phyloP scores from a whole-genome alignment of 2,888 invertebrate species.

The Nycteola revayana region DNA sequence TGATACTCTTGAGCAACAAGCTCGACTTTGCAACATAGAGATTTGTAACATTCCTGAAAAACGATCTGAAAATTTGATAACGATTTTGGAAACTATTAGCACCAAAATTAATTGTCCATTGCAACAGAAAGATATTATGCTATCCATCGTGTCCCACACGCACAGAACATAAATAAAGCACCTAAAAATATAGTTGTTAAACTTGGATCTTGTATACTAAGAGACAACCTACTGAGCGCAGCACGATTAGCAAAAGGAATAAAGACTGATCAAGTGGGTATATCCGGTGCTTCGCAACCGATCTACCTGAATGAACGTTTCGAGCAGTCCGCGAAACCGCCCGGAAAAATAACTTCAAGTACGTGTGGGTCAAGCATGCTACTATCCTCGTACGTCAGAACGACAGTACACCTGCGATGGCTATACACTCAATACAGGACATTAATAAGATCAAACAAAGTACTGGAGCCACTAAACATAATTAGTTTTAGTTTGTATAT shows the following conservation, averaged over 20 bases:
- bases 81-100: too few species aligned
- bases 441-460: neutral
- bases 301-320: slow-evolving; percentile 1
- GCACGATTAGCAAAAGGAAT: neutral
- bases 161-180: neutral
- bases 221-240: neutral
- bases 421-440: neutral
- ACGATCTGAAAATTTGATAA: too few species aligned
- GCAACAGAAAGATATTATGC: too few species aligned
- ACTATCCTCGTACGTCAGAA: neutral
- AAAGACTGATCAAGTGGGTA: neutral
- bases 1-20: too few species aligned
- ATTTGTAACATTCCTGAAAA: too few species aligned
- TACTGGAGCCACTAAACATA: too few species aligned
- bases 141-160: neutral
- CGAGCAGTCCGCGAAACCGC: neutral
- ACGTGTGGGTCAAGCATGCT: neutral
- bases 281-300: neutral
- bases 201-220: neutral
- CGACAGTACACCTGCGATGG: neutral
- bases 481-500: too few species aligned
- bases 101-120: too few species aligned
- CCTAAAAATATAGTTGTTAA: slow-evolving; percentile 1
- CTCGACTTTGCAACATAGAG: too few species aligned
- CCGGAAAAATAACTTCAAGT: neutral